Evolutionary conservation across 2,888 invertebrate species (phyloP), one percentile per base, ranked within the genome.

Genomic region (Eupithecia insigniata): DNA sequence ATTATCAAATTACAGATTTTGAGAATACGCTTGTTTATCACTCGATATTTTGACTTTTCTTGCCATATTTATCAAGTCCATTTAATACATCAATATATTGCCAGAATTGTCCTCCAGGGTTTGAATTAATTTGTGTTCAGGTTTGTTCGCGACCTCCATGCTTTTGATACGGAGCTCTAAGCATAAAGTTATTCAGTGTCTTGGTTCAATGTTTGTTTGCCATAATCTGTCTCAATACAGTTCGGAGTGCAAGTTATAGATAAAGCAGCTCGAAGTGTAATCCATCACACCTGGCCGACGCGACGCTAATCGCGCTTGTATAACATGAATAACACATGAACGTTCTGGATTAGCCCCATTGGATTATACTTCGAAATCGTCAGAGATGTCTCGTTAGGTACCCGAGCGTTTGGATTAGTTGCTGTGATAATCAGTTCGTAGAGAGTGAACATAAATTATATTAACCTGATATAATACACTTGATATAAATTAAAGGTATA

Each of bases 211-310:
- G 18, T n/a, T 12, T 58, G 28, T 58, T 58, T 58, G 12, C 58
- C 18, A 2, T 30, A 22, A 26, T 8, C 58, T 2, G 58, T 16
- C 58, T 60, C 28, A 60, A 30, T 22, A 62, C 10, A 62, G n/a
- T 32, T 12, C 30, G n/a, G 61, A 32, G 22, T 62, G 61, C 22
- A 22, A 32, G 32, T n/a, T 12, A 4, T 1, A 62, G 61, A 62
- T 62, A 62, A 62, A 3, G 34, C 61, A 34, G 28, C 18, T 62
- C 34, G 1, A 34, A 12, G 12, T 32, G 61, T 32, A 62, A 62
- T 62, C 30, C 32, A 62, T 62, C 61, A 60, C 60, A 62, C 61
- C 61, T 34, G 61, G 30, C 34, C 14, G 61, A 18, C 43, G 55
- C 14, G 61, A 18, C 43, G 55, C 55, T 55, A 55, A 55, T 14